Evolutionary conservation across 2,797 vertebrate species (phyloP), one percentile per base, ranked within the genome.

Genomic region (Chrosomus eos): DNA sequence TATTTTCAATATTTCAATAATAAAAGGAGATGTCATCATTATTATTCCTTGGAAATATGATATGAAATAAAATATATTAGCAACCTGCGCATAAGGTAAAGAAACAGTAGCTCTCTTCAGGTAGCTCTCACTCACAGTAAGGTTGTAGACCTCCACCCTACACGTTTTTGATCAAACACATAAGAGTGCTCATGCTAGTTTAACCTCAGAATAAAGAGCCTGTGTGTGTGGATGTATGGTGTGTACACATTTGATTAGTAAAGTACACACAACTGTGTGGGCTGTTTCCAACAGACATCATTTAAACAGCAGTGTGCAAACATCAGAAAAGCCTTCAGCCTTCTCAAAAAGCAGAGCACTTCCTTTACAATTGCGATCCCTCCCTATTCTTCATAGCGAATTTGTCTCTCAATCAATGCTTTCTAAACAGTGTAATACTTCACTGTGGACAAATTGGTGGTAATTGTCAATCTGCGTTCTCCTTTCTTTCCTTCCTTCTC

Each of bases 211-310:
- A 79, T 21, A 45, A 66, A 79, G 76, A 48, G 18, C 14, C 18
- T 66, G 26, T 0, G 19, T 62, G 43, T 74, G 58, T 79, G 53
- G 18, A 36, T 36, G 36, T 79, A 19, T 0, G 1, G 58, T 19
- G 33, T 64, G 38, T 7, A 14, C 38, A 45, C n/a, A 8, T 79
- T 79, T 66, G 79, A 81, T 71, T 71, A 72, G 67, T 18, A 33
- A 71, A 71, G 67, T 71, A 16, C 51, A 58, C 67, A 38, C 19
- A 43, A 81, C 38, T 16, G 67, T 60, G 80, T 81, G 36, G 36
- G 80, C 16, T 40, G 48, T 58, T 81, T 81, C 60, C 76, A 45
- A 64, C 48, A 81, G 80, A 58, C 67, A 71, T 55, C 10, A 71
- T 60, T 81, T 72, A 70, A 81, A 53, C 66, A 70, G 23, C 33